Evolutionary conservation across 1,140 invertebrate genomes (phyloP).

Genomic region (Drosophila pruinosa): DNA sequence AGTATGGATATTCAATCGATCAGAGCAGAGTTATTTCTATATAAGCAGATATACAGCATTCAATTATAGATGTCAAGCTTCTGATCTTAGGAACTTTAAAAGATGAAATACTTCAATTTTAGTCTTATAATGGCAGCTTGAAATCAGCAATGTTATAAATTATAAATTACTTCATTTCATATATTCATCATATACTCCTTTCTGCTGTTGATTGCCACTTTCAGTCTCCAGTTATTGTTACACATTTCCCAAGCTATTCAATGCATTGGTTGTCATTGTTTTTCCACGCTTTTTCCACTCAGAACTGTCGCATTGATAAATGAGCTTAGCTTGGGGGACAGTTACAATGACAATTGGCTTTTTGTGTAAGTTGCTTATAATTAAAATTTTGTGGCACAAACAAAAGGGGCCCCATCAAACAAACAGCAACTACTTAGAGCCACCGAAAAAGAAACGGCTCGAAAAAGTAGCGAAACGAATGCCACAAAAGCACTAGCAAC

Average conservation of each 20-base stretch:
- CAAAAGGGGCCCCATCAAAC: conserved; percentile 50
- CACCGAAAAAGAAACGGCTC: conserved; percentile 58
- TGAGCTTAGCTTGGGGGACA: conserved; percentile 56
- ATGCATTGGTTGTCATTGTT: conserved; percentile 13
- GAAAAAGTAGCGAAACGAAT: conserved; percentile 77
- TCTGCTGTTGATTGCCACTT: not conserved
- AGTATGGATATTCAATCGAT: too few species aligned
- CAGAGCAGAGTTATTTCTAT: too few species aligned
- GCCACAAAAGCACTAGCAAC: conserved; percentile 53
- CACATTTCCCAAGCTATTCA: conserved; percentile 10
- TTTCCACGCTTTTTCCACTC: conserved; percentile 51
- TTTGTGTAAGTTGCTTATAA: conserved; percentile 78
- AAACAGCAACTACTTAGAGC: conserved; percentile 26
- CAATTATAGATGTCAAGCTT: too few species aligned
- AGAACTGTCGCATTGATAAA: conserved; percentile 61
- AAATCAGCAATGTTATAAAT: too few species aligned
- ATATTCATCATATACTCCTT: not conserved
- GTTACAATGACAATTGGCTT: conserved; percentile 75
- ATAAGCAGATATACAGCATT: too few species aligned
- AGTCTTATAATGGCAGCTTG: too few species aligned
- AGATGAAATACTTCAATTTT: too few species aligned
- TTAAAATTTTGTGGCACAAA: conserved; percentile 70
- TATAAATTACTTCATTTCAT: too few species aligned
- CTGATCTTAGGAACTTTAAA: too few species aligned
- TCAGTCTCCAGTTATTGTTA: not conserved